Conservation (phyloP, 2,797 vertebrate genomes). For the Parotocinclus haroldoi region DNA sequence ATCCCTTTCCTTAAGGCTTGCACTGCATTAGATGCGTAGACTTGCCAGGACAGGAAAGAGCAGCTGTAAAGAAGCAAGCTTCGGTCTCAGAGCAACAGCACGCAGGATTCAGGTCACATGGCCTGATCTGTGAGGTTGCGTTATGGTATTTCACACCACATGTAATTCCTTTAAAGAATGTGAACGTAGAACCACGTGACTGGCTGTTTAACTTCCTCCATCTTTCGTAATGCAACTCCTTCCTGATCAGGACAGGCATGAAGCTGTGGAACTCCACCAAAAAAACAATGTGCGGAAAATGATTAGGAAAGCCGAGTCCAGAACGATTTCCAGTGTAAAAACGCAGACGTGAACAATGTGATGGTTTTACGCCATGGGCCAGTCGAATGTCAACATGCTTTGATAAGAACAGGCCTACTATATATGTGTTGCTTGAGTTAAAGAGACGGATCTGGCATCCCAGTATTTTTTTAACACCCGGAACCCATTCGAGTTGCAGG, state of each 20-base stretch:
- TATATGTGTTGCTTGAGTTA: no score
- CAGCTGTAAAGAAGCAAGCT: conserved; percentile 6
- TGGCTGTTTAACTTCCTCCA: conserved; percentile 4
- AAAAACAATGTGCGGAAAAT: not conserved
- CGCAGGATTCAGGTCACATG: not conserved
- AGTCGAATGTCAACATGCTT: no score
- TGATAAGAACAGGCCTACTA: no score
- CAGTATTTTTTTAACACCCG: no score
- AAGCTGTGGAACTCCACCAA: not conserved
- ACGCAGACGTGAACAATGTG: no score
- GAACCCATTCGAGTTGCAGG: no score
- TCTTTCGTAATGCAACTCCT: not conserved
- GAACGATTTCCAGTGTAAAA: no score
- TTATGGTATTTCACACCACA: no score
- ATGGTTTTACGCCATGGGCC: no score
- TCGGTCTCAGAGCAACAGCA: not conserved
- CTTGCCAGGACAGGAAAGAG: conserved; percentile 14
- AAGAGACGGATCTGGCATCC: no score
- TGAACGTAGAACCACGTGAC: conserved; percentile 5
- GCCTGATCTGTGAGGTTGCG: no score
- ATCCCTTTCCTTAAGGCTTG: not conserved
- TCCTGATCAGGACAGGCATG: not conserved
- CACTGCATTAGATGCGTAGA: not conserved
- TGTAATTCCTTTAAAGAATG: not conserved
- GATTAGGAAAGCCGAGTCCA: no score